phyloP scores from a whole-genome alignment of 2,113 vertebrate genomes.

The Sinocyclocheilus anshuiensis region DNA sequence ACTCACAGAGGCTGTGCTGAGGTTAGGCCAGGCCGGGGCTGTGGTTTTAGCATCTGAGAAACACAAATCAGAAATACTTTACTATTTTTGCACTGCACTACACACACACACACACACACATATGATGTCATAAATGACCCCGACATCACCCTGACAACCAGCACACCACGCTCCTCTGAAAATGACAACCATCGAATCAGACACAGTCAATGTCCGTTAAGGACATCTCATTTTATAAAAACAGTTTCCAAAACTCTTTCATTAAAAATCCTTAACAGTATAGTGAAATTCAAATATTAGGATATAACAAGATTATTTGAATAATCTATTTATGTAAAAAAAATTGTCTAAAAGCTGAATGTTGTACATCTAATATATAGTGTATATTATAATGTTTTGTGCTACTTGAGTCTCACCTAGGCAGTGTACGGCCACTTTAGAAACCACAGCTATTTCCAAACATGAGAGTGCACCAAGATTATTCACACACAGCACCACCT shows the following conservation, averaged over 20 bases:
- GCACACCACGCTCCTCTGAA: slow-evolving; percentile 78
- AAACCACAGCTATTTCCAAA: slow-evolving; percentile 88
- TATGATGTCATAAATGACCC: slow-evolving; percentile 93
- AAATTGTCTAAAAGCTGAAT: neutral
- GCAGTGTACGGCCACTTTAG: slow-evolving; percentile 71
- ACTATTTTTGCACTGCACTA: too few relatives aligned
- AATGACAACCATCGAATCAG: neutral
- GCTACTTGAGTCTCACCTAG: slow-evolving; percentile 77
- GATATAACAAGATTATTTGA: too few relatives aligned
- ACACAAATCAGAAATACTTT: neutral
- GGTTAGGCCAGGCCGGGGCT: slow-evolving; percentile 85
- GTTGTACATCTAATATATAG: neutral
- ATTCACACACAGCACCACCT: slow-evolving; percentile 87
- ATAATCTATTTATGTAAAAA: too few relatives aligned
- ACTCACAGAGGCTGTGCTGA: slow-evolving; percentile 64
- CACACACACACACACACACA: too few relatives aligned
- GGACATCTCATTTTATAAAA: too few relatives aligned
- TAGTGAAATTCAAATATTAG: too few relatives aligned
- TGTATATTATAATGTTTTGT: neutral
- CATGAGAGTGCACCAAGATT: slow-evolving; percentile 91
- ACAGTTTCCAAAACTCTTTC: too few relatives aligned
- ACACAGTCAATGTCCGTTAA: too few relatives aligned
- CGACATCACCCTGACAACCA: slow-evolving; percentile 80
- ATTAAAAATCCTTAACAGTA: too few relatives aligned
- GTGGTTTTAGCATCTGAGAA: slow-evolving; percentile 81